Evolutionary conservation across 2,113 vertebrate genomes (phyloP), one percentile per base, ranked within the genome.

Genomic region (Hippolais icterina): DNA sequence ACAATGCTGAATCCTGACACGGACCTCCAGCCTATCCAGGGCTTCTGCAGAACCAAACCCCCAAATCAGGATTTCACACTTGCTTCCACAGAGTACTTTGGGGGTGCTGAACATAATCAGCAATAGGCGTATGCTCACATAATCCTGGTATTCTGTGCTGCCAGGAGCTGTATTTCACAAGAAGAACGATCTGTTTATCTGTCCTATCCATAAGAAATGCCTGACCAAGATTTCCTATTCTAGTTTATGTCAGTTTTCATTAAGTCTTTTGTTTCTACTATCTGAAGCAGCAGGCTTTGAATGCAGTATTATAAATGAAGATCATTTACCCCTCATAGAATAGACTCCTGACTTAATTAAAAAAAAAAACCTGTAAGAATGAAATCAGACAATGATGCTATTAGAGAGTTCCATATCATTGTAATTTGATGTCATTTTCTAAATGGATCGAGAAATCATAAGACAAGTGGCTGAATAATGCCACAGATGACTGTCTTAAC

Each of bases 401-500:
- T 82, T 84, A 76, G 71, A 81, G 57, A 66, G 49, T 71, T 91
- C 37, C 56, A 39, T 59, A 35, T 89, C 42, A 71, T 46, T 81
- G 83, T 77, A 75, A 66, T 89, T 94, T 84, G 49, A 87, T 84
- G 76, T 57, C 4, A 49, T 95, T 97, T 88, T 95, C 61, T 89
- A 63, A 92, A 79, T 41, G 33, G 56, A 71, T 94, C 61, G 68
- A 82, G 68, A 93, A 75, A 94, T 50, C 64, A 21, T 70, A 94
- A 88, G 87, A 90, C 69, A 80, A 90, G 74, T 64, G 71, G 33
- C 41, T 90, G 72, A 85, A 83, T 82, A 89, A 74, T 52, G 59
- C 72, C 37, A 71, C 71, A 64, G 33, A 66, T 2, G 7, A 90
- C 71, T 76, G 69, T 74, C 75, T 95, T 63, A 94, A 79, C 35